These are phyloP conservation scores for Cacatua alba DNA, from an alignment of 2,113 vertebrate genomes.

Conservation along the genomic window DNA sequence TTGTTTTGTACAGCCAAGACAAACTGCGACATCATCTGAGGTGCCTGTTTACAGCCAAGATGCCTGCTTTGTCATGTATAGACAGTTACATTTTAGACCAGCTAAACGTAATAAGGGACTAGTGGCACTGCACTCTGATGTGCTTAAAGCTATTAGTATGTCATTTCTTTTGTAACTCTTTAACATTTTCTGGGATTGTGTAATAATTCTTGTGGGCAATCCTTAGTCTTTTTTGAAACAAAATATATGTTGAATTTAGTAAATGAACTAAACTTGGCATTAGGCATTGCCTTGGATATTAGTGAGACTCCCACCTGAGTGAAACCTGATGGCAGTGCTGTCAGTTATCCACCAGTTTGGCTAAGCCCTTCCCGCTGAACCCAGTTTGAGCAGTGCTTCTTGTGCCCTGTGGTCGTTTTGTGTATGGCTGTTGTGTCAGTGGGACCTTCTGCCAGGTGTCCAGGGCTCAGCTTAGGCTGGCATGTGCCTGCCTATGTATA, in stretches of 20 bases:
- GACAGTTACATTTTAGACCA: background rate
- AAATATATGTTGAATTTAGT: background rate
- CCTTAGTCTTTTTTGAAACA: background rate
- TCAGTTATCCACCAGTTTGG: background rate
- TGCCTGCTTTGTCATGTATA: background rate
- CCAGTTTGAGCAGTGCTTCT: background rate
- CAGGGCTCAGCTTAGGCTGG: background rate
- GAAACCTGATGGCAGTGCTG: background rate
- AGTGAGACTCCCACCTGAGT: background rate
- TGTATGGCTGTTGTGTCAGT: background rate
- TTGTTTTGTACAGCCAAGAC: background rate
- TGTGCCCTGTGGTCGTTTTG: accelerated
- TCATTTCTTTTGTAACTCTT: background rate
- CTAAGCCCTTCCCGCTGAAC: background rate
- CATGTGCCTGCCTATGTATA: too few species aligned
- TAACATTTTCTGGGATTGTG: background rate
- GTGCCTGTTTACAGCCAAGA: background rate
- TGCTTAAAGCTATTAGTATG: background rate
- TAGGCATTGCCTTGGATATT: accelerated
- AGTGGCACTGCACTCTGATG: background rate
- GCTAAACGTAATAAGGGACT: background rate
- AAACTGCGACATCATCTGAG: background rate
- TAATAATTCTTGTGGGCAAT: background rate
- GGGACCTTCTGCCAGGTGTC: background rate
- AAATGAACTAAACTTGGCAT: background rate